Evolutionary conservation across 2,888 invertebrate genomes (phyloP), one percentile per base, ranked within the genome.

Genomic region (Lobophora halterata): DNA sequence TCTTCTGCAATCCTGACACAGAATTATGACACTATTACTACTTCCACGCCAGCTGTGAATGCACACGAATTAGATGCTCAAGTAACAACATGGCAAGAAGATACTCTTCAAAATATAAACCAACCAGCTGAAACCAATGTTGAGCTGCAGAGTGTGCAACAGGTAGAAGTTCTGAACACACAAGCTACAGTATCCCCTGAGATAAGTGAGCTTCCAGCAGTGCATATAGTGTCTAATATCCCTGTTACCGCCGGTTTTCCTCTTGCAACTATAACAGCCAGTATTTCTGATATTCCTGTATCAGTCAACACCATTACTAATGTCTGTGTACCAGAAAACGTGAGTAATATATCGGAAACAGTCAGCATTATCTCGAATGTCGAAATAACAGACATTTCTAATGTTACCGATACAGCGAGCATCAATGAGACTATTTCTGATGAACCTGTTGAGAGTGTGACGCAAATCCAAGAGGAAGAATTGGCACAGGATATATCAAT

Each of bases 1-100:
- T 64, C 80, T 25, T 77, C 86, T 46, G 69, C 79, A 28, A 81
- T 85, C 17, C 64, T 85, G 19, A 74, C 85, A 26, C 80, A 82
- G 59, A 82, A 80, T 52, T 86, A 65, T 69, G 80, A 77, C 52
- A 80, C 83, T 19, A 70, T 81, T 4, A 74, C 79, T 25, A 81
- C 83, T 21, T 58, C 80, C 9, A 81, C 89, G 25, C 82, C 90
- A 42, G 77, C 88, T 6, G 80, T 85, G 39, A 83, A 76, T 52
- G 79, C 86, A 39, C 88, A 79, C 52, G 62, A 68, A 24, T 61
- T 77, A 32, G 64, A 68, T 27, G 51, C 74, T 24, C 66, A 78
- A 37, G 66, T 72, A n/a, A 64, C 67, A 13, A 67, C 66, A 28
- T 85, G 85, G 81, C 70, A 72, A 51, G 66, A 53, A 44, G 68